Conservation (phyloP, 35 echinoderm and acorn worm species). For the Amphiura filiformis region DNA sequence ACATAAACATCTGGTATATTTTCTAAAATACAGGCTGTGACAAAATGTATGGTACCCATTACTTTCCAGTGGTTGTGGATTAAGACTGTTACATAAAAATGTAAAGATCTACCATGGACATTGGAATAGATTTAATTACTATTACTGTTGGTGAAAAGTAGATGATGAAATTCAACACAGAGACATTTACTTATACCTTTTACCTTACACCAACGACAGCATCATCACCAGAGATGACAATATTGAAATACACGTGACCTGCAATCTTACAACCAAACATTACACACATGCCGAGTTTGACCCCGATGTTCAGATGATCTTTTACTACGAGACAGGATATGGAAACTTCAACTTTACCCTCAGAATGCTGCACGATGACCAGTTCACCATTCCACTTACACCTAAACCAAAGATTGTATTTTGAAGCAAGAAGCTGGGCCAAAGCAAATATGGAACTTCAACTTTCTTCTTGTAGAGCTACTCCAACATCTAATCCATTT, state of each 20-base stretch:
- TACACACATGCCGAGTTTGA: slow-evolving; percentile 15
- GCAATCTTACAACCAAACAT: background rate
- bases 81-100: no score
- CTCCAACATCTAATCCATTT: slow-evolving; percentile 25
- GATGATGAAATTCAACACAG: background rate
- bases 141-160: background rate
- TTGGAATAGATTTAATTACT: no score
- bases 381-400: background rate
- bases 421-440: slow-evolving; percentile 4
- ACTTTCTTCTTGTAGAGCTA: slow-evolving; percentile 18
- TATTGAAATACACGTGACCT: slow-evolving; percentile 37
- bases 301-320: slow-evolving; percentile 24
- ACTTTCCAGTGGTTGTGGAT: no score
- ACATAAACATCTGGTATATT: no score
- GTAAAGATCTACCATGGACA: no score
- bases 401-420: slow-evolving; percentile 14
- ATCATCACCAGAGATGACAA: slow-evolving; percentile 29
- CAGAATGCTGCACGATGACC: slow-evolving; percentile 18
- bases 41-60: no score
- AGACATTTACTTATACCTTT: background rate
- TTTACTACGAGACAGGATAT: slow-evolving; percentile 31
- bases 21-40: no score
- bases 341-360: slow-evolving; percentile 39
- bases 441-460: slow-evolving; percentile 3
- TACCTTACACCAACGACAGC: slow-evolving; percentile 27